Evolutionary conservation across 2,113 vertebrate genomes (phyloP).

Genomic region (Vulpes vulpes): DNA sequence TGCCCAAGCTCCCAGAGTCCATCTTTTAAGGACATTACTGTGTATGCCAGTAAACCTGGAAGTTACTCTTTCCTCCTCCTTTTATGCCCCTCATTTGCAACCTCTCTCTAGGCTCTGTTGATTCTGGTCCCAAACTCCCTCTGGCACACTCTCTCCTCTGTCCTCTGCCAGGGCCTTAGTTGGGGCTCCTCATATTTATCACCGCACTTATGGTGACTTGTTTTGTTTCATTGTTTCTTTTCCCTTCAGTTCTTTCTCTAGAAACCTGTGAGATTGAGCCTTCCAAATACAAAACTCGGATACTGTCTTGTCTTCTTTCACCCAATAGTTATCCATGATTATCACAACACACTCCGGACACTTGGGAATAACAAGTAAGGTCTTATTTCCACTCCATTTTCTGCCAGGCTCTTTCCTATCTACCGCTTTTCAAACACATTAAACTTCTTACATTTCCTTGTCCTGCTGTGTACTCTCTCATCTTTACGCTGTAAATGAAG

Average conservation of each 20-base stretch:
- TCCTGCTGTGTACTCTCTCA: not conserved
- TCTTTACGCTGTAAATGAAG: not conserved
- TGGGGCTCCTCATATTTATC: not conserved
- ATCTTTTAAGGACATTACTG: not conserved
- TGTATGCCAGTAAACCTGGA: not conserved
- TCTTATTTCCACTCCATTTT: not conserved
- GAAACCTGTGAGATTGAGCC: not conserved
- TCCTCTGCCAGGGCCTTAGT: not conserved
- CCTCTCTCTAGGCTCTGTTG: not conserved
- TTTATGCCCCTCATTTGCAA: not conserved
- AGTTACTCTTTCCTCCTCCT: not conserved
- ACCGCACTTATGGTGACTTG: not conserved
- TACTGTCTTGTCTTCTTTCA: not conserved
- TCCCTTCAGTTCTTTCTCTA: not conserved
- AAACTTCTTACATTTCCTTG: not conserved
- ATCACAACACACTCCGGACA: not conserved
- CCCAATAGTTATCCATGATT: not conserved
- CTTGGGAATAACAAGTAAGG: not conserved
- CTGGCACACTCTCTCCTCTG: not conserved
- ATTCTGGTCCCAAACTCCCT: not conserved
- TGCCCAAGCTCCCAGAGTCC: not conserved
- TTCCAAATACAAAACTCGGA: not conserved
- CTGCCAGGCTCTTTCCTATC: not conserved
- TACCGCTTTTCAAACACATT: not conserved
- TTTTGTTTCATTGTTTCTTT: not conserved